Base-by-base conservation (phyloP, 2,888 invertebrate genomes). In the Dimorphilus gyrociliatus region DNA sequence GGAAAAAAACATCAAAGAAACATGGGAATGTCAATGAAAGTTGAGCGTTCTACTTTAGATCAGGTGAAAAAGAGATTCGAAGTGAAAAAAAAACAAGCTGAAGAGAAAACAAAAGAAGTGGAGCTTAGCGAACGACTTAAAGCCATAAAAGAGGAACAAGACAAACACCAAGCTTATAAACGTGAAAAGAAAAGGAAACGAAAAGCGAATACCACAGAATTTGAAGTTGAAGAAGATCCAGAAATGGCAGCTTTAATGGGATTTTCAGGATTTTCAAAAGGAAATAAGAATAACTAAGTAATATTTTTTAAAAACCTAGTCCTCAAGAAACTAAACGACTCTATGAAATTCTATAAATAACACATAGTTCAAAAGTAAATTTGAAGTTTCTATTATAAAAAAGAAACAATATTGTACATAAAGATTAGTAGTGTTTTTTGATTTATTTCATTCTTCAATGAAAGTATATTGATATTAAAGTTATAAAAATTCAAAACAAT, bases 1-100 rank as follows among this genome's bases (percentile, higher is more conserved):
- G 97, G 97, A 45, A 97, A 94, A 53, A 97, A 94, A 69, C 97
- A 94, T 74, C 92, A 94, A 63, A 71, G 90, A 36, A 94, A 94
- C 69, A 70, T 97, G 63, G 92, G 92, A 21, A 94, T 94, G 45
- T 45, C 45, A 12, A 45, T 45, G 45, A 33, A 35, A n/a, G 36
- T 45, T 12, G 45, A 45, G 23, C 8, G 45, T 13, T 45, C 45
- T 6, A 32, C 40, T 6, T 29, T 45, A 19, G 40, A 41, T 47
- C 85, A 94, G 65, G 82, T 81, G 4, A 86, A 84, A 65, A 79
- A 81, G 41, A 70, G 94, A 39, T 90, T 99, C 67, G 78, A 81
- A 47, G 57, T 74, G 17, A 90, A 92, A 58, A 94, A 92, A 64
- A 78, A 79, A 49, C 90, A 90, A 66, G 66, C 78, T 53, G 90